Base-by-base conservation (phyloP, 2,888 invertebrate species). In the Hirtodrosophila duncani region DNA sequence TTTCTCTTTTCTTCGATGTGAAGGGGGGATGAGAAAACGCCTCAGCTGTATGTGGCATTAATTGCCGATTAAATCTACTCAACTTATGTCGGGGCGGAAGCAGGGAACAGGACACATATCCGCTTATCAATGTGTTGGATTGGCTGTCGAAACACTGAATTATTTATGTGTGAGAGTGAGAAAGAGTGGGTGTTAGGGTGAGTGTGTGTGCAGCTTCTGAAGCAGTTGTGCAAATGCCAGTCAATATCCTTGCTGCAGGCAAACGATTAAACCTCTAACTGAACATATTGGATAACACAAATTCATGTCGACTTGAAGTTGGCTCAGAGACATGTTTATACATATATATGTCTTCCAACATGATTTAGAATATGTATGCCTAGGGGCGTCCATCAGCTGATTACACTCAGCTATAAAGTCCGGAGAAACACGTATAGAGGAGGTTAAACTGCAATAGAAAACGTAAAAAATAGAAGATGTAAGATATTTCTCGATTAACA, bases 11-110 rank as follows among this genome's bases (percentile, higher is more conserved):
- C 31, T 7, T 1, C 21, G 18, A 3, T 20, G 37, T 17, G 37
- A 17, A 8, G n/a, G n/a, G n/a, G n/a, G n/a, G n/a, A n/a, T n/a
- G n/a, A 20, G 37, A 43, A 36, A 43, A 38, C 11, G 16, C 18
- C 53, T 27, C 67, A 71, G 55, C 53, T 51, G 63, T 57, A n/a
- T n/a, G 41, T 51, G 57, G 55, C 67, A 63, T 72, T 75, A 71
- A 71, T 71, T 75, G 77, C 55, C 71, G 51, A 56, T 77, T 56
- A 57, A 68, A 42, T 53, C 44, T 52, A 48, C 17, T 43, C 33
- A 48, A 46, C 42, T 50, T 59, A 23, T 38, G 41, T 9, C n/a
- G 21, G 45, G 14, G 13, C n/a, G 10, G 10, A 3, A 26, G 10
- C 10, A 24, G 24, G 24, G 10, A 24, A 20, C 6, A 7, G 10